A percentile compares a stretch with the other conserved stretches of the same genome.
phyloP scores from a whole-genome alignment of 2,797 vertebrate genomes.

The Leptatherina wallacei region DNA sequence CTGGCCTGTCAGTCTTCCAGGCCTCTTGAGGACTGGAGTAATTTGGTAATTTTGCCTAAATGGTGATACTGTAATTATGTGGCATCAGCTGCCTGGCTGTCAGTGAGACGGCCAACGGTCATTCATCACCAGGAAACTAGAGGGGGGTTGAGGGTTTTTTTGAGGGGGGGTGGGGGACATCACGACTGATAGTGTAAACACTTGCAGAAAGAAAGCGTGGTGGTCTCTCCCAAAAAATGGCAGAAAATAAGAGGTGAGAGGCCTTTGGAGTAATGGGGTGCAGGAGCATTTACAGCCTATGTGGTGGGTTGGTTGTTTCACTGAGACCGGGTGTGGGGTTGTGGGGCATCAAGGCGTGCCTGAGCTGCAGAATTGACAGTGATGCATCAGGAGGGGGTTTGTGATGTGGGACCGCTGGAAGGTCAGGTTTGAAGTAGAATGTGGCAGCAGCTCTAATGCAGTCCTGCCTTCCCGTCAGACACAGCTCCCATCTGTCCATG shows the following conservation, averaged over 20 bases:
- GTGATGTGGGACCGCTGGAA: slow-evolving; percentile 71
- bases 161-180: slow-evolving; percentile 39
- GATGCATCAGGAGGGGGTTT: slow-evolving; percentile 70
- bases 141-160: slow-evolving; percentile 14
- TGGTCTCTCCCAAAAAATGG: slow-evolving; percentile 65
- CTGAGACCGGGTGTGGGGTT: slow-evolving; percentile 29
- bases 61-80: slow-evolving; percentile 88
- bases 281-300: slow-evolving; percentile 62
- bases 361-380: slow-evolving; percentile 60
- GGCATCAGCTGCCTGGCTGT: slow-evolving; percentile 88
- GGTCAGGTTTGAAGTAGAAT: slow-evolving; percentile 80
- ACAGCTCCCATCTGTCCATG: slow-evolving; percentile 70
- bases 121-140: slow-evolving; percentile 84
- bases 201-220: slow-evolving; percentile 67
- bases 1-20: slow-evolving; percentile 78
- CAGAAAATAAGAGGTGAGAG: slow-evolving; percentile 69
- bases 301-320: slow-evolving; percentile 61
- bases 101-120: slow-evolving; percentile 80
- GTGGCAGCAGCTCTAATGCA: slow-evolving; percentile 71
- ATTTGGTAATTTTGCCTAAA: slow-evolving; percentile 89
- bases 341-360: slow-evolving; percentile 39
- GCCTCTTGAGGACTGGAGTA: slow-evolving; percentile 81
- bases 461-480: slow-evolving; percentile 64
- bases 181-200: slow-evolving; percentile 77
- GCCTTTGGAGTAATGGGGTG: slow-evolving; percentile 73